Conservation (phyloP, 1,140 invertebrate species). For the Conus ventricosus region DNA sequence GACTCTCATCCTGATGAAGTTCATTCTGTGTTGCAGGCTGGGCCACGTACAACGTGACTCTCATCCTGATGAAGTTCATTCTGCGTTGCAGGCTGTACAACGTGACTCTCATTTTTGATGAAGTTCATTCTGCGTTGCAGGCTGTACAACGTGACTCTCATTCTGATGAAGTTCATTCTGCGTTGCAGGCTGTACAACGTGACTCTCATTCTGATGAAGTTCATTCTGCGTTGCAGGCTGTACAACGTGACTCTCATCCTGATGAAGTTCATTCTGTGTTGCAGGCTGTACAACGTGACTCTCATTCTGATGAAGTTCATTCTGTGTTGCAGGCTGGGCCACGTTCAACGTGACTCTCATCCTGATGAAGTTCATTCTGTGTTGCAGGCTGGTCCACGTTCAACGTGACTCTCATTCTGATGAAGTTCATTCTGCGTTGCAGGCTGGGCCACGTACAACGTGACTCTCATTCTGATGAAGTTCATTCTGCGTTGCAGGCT, state of each 20-base stretch:
- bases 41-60: background rate
- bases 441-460: background rate
- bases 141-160: background rate
- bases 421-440: background rate
- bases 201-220: background rate
- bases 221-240: background rate
- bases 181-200: background rate
- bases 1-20: background rate
- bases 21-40: background rate
- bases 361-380: background rate
- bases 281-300: background rate
- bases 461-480: background rate
- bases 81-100: background rate
- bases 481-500: background rate
- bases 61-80: background rate
- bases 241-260: background rate
- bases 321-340: background rate
- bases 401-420: background rate
- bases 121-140: background rate
- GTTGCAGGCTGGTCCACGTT: background rate
- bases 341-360: background rate
- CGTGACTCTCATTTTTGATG: background rate
- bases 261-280: background rate
- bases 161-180: background rate
- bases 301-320: background rate